Evolutionary conservation across 2,113 vertebrate genomes (phyloP).

Genomic region (Cyanoderma ruficeps): DNA sequence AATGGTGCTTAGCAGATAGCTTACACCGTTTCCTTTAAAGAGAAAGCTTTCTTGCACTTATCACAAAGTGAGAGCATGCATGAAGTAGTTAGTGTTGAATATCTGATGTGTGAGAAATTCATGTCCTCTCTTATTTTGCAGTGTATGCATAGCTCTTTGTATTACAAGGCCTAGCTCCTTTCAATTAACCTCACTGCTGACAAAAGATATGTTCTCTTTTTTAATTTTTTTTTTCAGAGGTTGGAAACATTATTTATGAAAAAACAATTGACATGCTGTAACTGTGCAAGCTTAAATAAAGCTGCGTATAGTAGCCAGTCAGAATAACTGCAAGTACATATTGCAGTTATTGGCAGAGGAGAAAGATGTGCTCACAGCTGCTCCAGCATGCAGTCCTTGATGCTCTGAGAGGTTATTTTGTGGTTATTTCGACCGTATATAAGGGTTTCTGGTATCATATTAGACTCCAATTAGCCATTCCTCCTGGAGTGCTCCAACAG

Average conservation of each 20-base stretch:
- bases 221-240: background rate
- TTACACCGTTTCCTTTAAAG: background rate
- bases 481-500: background rate
- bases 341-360: background rate
- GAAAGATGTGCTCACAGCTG: background rate
- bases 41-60: background rate
- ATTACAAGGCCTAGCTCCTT: background rate
- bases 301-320: background rate
- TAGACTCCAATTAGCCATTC: background rate
- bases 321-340: background rate
- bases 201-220: background rate
- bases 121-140: background rate
- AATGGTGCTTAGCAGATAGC: background rate
- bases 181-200: background rate
- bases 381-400: background rate
- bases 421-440: accelerated
- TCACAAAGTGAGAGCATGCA: background rate
- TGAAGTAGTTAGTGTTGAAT: background rate
- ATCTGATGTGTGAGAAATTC: background rate
- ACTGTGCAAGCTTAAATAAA: background rate
- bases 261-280: background rate
- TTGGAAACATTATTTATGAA: background rate
- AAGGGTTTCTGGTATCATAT: background rate
- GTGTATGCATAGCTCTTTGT: background rate
- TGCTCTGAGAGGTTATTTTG: background rate